A percentile compares a stretch with the other conserved stretches of the same genome.
These are phyloP conservation scores for Aleiodes leptofemur DNA, from an alignment of 2,888 invertebrate genomes.

Conservation along the genomic window DNA sequence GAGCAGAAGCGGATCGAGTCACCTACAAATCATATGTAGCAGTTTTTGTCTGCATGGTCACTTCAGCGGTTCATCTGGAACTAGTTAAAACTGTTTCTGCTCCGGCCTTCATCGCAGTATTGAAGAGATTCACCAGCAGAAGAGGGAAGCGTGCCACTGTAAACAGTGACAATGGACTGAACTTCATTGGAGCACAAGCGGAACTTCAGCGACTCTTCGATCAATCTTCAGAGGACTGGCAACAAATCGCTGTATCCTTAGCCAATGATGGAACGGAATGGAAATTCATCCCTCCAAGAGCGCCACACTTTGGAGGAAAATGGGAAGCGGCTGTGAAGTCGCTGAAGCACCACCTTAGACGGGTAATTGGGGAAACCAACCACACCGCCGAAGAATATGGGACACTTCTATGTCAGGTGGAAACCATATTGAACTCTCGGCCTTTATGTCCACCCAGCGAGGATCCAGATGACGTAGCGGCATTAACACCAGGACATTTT, in stretches of 20 bases:
- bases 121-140: conserved; percentile 53
- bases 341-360: conserved; percentile 62
- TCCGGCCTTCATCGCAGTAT: conserved; percentile 52
- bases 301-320: conserved; percentile 67
- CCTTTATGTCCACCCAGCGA: no score
- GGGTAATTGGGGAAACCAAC: conserved; percentile 16
- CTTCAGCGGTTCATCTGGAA: conserved; percentile 56
- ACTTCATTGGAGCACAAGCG: conserved; percentile 55
- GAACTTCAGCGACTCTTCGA: conserved; percentile 16
- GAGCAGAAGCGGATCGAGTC: no score
- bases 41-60: no score
- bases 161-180: conserved; percentile 56
- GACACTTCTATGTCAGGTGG: conserved; percentile 36
- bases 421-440: no score
- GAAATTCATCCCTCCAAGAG: conserved; percentile 66
- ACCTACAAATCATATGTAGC: no score
- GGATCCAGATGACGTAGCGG: conserved; percentile 10
- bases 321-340: conserved; percentile 68
- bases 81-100: conserved; percentile 50
- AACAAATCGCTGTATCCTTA: neutral
- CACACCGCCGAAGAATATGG: conserved; percentile 29
- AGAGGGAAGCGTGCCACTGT: conserved; percentile 49
- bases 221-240: neutral
- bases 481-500: conserved; percentile 43
- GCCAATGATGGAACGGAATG: conserved; percentile 58